Conservation (phyloP, 2,888 invertebrate species). For the Phortica magna region DNA sequence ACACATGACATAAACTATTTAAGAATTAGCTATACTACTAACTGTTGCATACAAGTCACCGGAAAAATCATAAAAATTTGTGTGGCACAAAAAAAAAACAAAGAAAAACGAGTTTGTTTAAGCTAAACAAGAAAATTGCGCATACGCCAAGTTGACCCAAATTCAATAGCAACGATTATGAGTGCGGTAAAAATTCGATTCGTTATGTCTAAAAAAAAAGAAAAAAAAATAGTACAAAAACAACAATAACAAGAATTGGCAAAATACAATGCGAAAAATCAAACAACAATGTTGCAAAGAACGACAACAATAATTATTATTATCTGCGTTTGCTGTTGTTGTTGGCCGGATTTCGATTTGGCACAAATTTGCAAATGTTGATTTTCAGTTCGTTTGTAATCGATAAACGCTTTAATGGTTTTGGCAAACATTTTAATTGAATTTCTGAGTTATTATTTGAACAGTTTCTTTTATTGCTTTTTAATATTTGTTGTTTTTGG, state of each 20-base stretch:
- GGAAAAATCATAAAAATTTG: not conserved
- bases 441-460: conserved; percentile 53
- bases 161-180: conserved; percentile 26
- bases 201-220: not conserved
- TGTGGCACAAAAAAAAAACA: conserved; percentile 29
- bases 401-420: conserved; percentile 34
- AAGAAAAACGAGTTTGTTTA: not conserved
- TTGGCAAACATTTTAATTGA: conserved; percentile 58
- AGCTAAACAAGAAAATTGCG: conserved; percentile 48
- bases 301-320: not conserved
- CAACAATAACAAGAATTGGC: not conserved
- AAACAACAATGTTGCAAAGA: no score
- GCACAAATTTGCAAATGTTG: not conserved
- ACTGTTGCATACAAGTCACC: not conserved
- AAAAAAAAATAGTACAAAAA: not conserved
- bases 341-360: conserved; percentile 5
- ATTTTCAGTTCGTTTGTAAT: conserved; percentile 2
- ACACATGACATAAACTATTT: conserved; percentile 18
- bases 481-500: not conserved
- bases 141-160: conserved; percentile 61
- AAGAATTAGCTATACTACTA: conserved; percentile 6
- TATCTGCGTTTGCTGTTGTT: not conserved
- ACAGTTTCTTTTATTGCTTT: conserved; percentile 39
- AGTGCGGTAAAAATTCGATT: not conserved
- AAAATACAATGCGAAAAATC: no score